phyloP scores from a whole-genome alignment of 1,140 invertebrate genomes.

The Drosophila arizonae region DNA sequence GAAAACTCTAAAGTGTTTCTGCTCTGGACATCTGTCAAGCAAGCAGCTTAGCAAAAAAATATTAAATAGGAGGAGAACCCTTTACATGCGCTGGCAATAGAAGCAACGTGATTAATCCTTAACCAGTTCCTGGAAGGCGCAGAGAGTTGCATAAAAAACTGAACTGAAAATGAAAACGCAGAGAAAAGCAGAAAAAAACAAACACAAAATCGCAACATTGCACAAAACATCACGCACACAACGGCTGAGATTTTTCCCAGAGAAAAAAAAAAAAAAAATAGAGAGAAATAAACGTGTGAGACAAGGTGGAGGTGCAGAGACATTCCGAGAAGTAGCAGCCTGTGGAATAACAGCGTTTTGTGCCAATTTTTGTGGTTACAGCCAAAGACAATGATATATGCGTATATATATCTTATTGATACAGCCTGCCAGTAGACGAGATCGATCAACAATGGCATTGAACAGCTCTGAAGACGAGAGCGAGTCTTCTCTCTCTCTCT shows the following conservation, averaged over 20 bases:
- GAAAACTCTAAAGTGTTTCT: conserved; percentile 2
- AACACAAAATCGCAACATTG: conserved; percentile 67
- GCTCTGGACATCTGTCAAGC: conserved; percentile 19
- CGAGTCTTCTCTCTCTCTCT: too few species aligned
- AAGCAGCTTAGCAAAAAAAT: conserved; percentile 13
- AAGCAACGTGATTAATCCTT: conserved; percentile 54
- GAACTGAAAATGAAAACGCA: neutral
- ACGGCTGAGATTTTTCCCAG: conserved; percentile 46
- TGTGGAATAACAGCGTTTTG: conserved; percentile 45
- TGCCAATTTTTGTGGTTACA: conserved; percentile 74
- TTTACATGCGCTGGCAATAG: conserved; percentile 29
- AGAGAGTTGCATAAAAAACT: conserved; percentile 61
- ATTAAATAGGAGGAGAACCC: conserved; percentile 8
- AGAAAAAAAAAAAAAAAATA: conserved; percentile 5
- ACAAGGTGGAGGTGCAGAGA: conserved; percentile 26
- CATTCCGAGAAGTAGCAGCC: conserved; percentile 59
- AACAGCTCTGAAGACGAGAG: neutral
- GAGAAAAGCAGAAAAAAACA: conserved; percentile 7
- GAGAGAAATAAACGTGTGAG: conserved; percentile 60
- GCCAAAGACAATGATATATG: conserved; percentile 12
- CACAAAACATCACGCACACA: conserved; percentile 65
- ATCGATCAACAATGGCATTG: neutral
- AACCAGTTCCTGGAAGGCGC: conserved; percentile 46
- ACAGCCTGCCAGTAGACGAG: conserved; percentile 30
- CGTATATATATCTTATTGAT: conserved; percentile 41